Evolutionary conservation across 23 tunicate species (phyloP).

Genomic region (Aplidium turbinatum): DNA sequence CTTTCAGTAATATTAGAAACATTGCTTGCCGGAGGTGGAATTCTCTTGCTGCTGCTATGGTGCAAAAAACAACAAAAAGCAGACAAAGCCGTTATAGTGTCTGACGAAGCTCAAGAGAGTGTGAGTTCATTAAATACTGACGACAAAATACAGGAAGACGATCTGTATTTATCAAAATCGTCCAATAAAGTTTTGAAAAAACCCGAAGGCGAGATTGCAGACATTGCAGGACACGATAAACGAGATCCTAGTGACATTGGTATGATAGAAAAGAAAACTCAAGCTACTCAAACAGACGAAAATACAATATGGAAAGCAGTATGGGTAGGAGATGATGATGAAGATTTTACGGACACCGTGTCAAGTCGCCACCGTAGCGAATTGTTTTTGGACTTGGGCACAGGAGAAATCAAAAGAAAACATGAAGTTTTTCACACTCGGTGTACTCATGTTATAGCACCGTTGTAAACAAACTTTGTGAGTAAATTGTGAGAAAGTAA

Average conservation of each 20-base stretch:
- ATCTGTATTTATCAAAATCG: too few relatives aligned
- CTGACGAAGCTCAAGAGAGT: conserved; percentile 7
- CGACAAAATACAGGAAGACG: conserved; percentile 8
- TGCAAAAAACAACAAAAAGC: not conserved
- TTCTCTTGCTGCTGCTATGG: conserved; percentile 36
- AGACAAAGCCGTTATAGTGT: not conserved
- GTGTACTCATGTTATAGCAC: conserved; percentile 26
- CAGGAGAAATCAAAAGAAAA: conserved; percentile 37
- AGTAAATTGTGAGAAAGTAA: too few relatives aligned
- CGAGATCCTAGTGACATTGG: too few relatives aligned
- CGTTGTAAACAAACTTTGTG: conserved; percentile 1
- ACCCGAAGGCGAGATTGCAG: not conserved
- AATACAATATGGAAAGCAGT: conserved; percentile 44
- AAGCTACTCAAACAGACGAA: conserved; percentile 19
- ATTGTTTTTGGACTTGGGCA: conserved; percentile 32
- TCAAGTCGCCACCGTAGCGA: conserved; percentile 42
- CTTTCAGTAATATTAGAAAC: too few relatives aligned
- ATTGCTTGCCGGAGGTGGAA: conserved; percentile 27
- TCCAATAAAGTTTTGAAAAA: not conserved
- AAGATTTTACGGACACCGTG: not conserved
- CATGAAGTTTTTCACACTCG: conserved; percentile 24
- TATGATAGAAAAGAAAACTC: not conserved
- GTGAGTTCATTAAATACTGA: not conserved
- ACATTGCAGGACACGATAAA: not conserved
- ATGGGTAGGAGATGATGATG: conserved; percentile 27